phyloP scores from a whole-genome alignment of 2,113 vertebrate species.

The Daphoenositta chrysoptera region DNA sequence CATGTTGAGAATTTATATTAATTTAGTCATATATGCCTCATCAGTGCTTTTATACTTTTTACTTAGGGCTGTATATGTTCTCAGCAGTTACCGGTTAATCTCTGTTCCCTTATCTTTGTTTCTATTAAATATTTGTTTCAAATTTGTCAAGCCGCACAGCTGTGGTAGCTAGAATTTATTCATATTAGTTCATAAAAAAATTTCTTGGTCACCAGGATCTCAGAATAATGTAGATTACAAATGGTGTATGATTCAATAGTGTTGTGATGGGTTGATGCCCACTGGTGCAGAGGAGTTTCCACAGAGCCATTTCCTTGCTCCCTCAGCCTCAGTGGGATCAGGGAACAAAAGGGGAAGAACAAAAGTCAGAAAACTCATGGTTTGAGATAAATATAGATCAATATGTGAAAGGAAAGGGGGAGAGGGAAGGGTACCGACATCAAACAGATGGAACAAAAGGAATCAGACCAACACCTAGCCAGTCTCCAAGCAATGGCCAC shows the following conservation, averaged over 20 bases:
- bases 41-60: not conserved
- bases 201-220: not conserved
- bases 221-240: not conserved
- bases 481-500: not conserved
- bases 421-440: not conserved
- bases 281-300: not conserved
- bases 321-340: fast-evolving
- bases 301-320: fast-evolving
- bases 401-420: not conserved
- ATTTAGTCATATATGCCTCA: not conserved
- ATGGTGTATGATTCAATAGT: not conserved
- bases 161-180: not conserved
- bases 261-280: not conserved
- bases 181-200: not conserved
- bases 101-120: not conserved
- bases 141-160: not conserved
- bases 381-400: not conserved
- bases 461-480: not conserved
- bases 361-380: not conserved
- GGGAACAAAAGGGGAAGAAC: not conserved
- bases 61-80: not conserved
- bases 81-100: not conserved
- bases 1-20: not conserved
- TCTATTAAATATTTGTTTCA: not conserved
- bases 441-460: not conserved